phyloP scores from a whole-genome alignment of 2,888 invertebrate genomes.

The Apotomis betuletana region DNA sequence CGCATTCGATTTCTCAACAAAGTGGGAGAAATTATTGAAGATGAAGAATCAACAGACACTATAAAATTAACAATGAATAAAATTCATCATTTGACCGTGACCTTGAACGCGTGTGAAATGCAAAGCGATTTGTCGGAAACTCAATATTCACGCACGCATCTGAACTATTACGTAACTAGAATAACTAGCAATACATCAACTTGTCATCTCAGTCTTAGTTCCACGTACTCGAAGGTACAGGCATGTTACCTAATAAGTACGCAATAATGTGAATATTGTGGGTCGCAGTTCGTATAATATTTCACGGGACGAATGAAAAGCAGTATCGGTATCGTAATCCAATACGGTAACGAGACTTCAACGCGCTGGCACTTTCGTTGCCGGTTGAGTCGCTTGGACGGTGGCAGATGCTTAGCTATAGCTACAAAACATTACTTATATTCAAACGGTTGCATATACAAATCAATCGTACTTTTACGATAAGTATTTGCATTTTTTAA shows the following conservation, averaged over 20 bases:
- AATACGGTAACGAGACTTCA: conserved; percentile 23
- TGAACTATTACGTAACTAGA: conserved; percentile 24
- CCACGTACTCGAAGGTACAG: conserved; percentile 17
- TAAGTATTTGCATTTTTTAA: too few species aligned
- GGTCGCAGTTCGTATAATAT: conserved; percentile 23
- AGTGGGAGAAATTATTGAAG: background rate
- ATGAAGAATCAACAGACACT: background rate
- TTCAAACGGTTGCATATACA: background rate
- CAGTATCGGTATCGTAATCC: conserved; percentile 11
- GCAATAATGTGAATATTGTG: conserved; percentile 26
- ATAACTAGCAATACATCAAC: conserved; percentile 15
- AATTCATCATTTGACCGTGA: conserved; percentile 16
- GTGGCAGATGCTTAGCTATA: background rate
- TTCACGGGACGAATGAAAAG: conserved; percentile 11
- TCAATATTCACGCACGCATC: conserved; percentile 14
- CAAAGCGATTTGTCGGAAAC: conserved; percentile 14
- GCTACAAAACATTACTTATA: background rate
- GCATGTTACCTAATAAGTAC: conserved; percentile 31
- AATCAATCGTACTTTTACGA: too few species aligned
- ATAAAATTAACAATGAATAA: background rate
- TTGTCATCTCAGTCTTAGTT: conserved; percentile 31
- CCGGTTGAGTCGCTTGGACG: background rate
- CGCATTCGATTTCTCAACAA: too few species aligned
- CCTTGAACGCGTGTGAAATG: conserved; percentile 25
- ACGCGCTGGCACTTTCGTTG: conserved; percentile 24